A percentile compares a stretch with the other conserved stretches of the same genome.
Conservation (phyloP, 2,888 invertebrate genomes). For the Acleris emargana region DNA sequence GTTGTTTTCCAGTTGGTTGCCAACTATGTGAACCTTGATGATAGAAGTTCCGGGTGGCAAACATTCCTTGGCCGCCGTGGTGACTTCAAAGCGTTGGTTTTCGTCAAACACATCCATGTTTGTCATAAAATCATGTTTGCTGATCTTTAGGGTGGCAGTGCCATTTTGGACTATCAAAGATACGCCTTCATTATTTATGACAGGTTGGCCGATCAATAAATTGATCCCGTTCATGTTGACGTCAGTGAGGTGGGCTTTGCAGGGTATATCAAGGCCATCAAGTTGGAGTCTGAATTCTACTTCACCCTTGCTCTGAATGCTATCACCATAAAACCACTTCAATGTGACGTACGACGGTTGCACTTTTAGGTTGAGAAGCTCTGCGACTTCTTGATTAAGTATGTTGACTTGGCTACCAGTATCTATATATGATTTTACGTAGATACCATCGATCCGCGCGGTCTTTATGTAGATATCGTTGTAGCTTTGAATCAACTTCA, state of each 20-base stretch:
- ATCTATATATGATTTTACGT: constrained; percentile 38
- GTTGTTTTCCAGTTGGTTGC: too few species aligned
- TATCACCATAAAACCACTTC: constrained; percentile 39
- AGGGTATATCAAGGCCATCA: neutral
- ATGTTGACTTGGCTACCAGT: constrained; percentile 40
- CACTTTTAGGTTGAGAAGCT: constrained; percentile 14
- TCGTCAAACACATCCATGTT: constrained; percentile 12
- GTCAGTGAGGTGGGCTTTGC: constrained; percentile 32
- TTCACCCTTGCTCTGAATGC: constrained; percentile 35
- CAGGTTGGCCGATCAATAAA: constrained; percentile 43
- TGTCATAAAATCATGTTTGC: neutral
- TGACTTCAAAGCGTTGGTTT: too few species aligned
- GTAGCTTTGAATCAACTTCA: constrained; percentile 39
- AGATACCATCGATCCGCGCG: constrained; percentile 29
- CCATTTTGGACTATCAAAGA: neutral
- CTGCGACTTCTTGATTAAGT: constrained; percentile 4
- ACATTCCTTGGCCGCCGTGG: constrained; percentile 33
- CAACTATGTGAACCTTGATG: too few species aligned
- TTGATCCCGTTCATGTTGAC: constrained; percentile 38
- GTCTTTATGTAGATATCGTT: constrained; percentile 38
- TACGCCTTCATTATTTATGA: neutral
- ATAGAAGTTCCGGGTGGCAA: constrained; percentile 5
- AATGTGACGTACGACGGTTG: constrained; percentile 11
- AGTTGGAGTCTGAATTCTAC: constrained; percentile 37
- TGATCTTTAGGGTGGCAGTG: neutral